Evolutionary conservation across 2,113 vertebrate species (phyloP), one percentile per base, ranked within the genome.

Genomic region (Murina feae): DNA sequence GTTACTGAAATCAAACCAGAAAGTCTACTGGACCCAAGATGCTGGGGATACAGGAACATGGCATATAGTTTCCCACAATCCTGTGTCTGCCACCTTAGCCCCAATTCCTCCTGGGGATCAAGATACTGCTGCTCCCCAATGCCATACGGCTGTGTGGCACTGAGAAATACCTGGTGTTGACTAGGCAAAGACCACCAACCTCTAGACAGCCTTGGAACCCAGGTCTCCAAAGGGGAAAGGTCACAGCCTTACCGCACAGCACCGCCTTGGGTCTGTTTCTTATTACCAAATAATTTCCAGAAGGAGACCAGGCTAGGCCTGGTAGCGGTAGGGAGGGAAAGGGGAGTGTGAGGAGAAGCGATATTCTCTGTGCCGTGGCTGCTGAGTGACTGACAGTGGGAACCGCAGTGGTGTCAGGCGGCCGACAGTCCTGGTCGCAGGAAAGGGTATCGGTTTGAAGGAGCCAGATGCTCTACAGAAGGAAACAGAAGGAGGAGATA

Each of bases 131-230:
- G 39, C 30, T 51, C 47, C 53, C 71, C 87, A 92, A 47, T 49
- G 65, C 68, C 25, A 21, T 39, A 0, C 0, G 0, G 75, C 21
- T 71, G 66, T 28, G 60, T 58, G 80, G 60, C 66, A 30, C 37
- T 75, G 86, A 88, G 86, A 90, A 72, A 75, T 88, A 60, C 55
- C 65, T 72, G 68, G 47, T 32, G 18, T 35, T 53, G 58, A 68
- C 58, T 37, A 80, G 76, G 75, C 23, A 44, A 94, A 94, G 97
- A 97, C 97, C 97, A 97, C 95, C 95, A 96, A 95, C 93, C 92
- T 95, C 75, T 93, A 86, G 58, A 90, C 63, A 68, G 89, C 23
- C 82, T 76, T 80, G 86, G 95, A 79, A 89, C 88, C 82, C 60
- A 49, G n/a, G 88, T 90, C 90, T 95, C 69, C 21, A 69, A 42